These are phyloP conservation scores for Nesogale talazaci DNA, from an alignment of 2,113 vertebrate species.

Conservation along the genomic window DNA sequence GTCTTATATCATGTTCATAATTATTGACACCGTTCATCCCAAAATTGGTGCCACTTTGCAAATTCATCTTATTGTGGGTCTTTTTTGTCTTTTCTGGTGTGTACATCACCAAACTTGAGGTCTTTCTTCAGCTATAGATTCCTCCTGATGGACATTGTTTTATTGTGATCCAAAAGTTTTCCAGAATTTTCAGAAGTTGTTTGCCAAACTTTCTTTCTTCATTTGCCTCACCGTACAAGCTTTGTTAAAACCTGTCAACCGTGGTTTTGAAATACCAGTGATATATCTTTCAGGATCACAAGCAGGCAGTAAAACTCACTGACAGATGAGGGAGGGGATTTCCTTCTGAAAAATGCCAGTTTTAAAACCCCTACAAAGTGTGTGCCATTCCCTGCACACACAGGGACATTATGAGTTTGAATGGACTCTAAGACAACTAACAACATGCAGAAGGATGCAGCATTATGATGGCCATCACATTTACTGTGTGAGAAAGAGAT, in stretches of 20 bases:
- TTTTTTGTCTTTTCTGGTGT: neutral
- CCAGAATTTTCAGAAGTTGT: neutral
- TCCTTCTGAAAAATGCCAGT: no score
- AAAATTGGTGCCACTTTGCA: neutral
- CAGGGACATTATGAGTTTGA: neutral
- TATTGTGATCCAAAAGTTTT: neutral
- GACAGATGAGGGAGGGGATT: neutral
- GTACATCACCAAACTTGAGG: neutral
- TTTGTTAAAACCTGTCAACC: neutral
- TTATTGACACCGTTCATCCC: neutral
- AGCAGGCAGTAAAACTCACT: neutral
- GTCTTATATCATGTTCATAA: neutral
- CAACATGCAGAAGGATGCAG: neutral
- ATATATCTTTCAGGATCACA: neutral
- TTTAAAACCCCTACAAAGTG: no score
- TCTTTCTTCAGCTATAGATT: neutral
- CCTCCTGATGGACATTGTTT: neutral
- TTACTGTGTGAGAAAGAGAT: no score
- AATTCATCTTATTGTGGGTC: neutral
- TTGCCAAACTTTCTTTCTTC: neutral
- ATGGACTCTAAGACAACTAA: neutral
- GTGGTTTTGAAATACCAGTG: neutral
- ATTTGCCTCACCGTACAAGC: neutral
- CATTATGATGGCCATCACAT: no score
- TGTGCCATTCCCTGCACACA: no score